These are phyloP conservation scores for Bubalus kerabau DNA, from an alignment of 2,113 vertebrate genomes.

Conservation along the genomic window DNA sequence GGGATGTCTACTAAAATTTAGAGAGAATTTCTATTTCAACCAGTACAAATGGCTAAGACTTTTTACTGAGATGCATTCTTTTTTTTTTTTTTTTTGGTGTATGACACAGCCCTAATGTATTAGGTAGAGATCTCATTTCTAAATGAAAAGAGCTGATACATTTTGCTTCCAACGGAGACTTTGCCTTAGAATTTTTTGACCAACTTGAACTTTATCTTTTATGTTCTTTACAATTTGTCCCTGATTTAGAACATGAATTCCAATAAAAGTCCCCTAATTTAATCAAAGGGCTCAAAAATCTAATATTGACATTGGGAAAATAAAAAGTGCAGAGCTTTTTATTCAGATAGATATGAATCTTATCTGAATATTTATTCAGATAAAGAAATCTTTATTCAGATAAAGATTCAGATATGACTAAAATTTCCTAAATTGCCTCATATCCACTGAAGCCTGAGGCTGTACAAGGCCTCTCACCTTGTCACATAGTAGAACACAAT, in stretches of 20 bases:
- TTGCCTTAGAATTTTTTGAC: neutral
- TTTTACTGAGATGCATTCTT: neutral
- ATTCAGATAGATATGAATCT: neutral
- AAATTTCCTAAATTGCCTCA: neutral
- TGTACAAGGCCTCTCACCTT: neutral
- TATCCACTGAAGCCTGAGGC: neutral
- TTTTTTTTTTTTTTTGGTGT: neutral
- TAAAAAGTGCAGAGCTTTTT: neutral
- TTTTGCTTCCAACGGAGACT: neutral
- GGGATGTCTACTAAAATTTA: neutral
- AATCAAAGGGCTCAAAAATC: neutral
- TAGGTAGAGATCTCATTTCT: neutral
- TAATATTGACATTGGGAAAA: neutral
- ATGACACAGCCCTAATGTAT: no score
- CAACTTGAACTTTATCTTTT: neutral
- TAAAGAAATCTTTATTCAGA: neutral
- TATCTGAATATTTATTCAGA: neutral
- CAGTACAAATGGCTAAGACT: neutral
- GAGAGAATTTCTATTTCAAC: neutral
- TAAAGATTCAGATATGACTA: neutral
- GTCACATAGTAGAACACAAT: neutral
- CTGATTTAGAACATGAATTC: neutral
- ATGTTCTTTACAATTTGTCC: neutral
- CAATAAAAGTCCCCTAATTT: neutral
- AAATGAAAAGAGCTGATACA: neutral